phyloP scores from a whole-genome alignment of 1,140 invertebrate genomes.

The Drosophila tristis region DNA sequence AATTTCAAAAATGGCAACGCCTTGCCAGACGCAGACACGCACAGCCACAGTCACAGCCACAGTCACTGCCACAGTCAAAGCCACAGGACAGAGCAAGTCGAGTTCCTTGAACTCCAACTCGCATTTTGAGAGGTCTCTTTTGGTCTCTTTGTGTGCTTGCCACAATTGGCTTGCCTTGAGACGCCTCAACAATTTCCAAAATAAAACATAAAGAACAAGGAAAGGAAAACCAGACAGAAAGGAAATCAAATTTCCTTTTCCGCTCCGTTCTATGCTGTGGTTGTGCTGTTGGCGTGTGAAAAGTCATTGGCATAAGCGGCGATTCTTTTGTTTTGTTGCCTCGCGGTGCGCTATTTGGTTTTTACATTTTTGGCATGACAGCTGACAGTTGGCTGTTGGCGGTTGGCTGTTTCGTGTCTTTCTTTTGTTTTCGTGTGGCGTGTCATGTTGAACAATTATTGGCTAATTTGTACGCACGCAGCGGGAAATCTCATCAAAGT shows the following conservation, averaged over 20 bases:
- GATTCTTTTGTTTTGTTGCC: conserved; percentile 35
- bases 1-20: conserved; percentile 61
- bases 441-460: conserved; percentile 73
- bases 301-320: conserved; percentile 51
- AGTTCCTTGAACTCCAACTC: conserved; percentile 66
- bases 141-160: conserved; percentile 5
- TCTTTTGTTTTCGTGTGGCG: conserved; percentile 29
- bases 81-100: background rate
- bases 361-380: conserved; percentile 32
- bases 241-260: conserved; percentile 54
- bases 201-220: conserved; percentile 6
- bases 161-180: conserved; percentile 33
- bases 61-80: no score
- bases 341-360: conserved; percentile 26
- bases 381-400: conserved; percentile 25
- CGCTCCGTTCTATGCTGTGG: conserved; percentile 13
- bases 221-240: conserved; percentile 2
- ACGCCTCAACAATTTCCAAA: conserved; percentile 34
- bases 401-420: conserved; percentile 25
- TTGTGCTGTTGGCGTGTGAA: conserved; percentile 35
- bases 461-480: conserved; percentile 78
- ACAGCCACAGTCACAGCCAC: conserved; percentile 14
- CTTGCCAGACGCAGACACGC: conserved; percentile 26
- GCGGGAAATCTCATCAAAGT: conserved; percentile 67
- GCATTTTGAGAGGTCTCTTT: conserved; percentile 26